Base-by-base conservation (phyloP, 2,113 vertebrate species). In the Lagopus leucura region DNA sequence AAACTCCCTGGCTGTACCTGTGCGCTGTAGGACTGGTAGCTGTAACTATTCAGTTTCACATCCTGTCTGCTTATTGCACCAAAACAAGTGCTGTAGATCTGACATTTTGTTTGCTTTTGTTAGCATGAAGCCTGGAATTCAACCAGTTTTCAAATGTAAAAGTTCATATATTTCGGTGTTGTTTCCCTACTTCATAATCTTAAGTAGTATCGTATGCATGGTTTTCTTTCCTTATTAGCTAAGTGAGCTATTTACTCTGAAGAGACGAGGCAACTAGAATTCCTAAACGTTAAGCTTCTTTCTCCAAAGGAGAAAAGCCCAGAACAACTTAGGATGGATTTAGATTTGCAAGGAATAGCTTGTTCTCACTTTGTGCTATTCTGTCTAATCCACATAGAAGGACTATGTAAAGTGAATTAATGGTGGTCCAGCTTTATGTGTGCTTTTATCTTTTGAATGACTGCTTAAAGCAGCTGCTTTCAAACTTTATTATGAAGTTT, bases 201-300 rank as follows among this genome's bases (percentile, higher is more conserved):
- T 80, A 80, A 83, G 72, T 90, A 89, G 67, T 72, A 71, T 85
- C 87, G 67, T 30, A 47, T 77, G 94, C 92, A 91, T 94, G 38
- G 93, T 94, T 96, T 74, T 93, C 89, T 93, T 94, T 94, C 87
- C 16, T 87, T 92, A 42, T 61, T 94, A 94, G 75, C 73, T 1
- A 18, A 73, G 58, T 82, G 42, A 74, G 64, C 65, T 82, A 12
- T 58, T 93, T 92, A 52, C 93, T 94, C 81, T 43, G 73, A 77
- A 86, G 76, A 86, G 76, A 84, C 38, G 82, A 57, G 79, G 28
- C 67, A 40, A 57, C 47, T 61, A 66, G 75, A 72, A 20, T 45
- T 86, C 32, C 86, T 82, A 65, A 72, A 76, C 34, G 48, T 45
- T 86, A 86, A 78, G 43, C 30, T 65, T 67, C 5, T 40, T 82